Evolutionary conservation across 2,888 invertebrate genomes (phyloP).

Genomic region (Pandemis heparana): DNA sequence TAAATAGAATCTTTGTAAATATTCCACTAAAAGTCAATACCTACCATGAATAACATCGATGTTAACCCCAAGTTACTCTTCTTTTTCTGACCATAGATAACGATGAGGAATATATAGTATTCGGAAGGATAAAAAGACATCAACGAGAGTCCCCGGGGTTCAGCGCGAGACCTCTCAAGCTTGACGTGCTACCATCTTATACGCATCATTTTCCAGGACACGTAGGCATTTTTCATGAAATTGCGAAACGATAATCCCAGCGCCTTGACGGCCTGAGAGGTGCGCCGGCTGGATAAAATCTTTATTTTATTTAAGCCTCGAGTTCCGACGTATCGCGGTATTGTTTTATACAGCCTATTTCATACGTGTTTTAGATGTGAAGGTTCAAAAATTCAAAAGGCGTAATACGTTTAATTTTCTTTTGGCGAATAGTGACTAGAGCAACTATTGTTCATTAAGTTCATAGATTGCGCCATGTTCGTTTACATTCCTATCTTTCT

Average conservation of each 20-base stretch:
- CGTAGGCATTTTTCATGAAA: constrained; percentile 27
- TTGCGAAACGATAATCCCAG: constrained; percentile 25
- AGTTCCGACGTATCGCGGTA: constrained; percentile 3
- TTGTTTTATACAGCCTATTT: neutral
- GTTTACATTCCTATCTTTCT: too few relatives aligned
- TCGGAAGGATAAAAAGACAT: neutral
- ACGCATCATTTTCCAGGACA: constrained; percentile 32
- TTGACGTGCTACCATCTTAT: constrained; percentile 6
- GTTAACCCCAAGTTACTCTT: neutral
- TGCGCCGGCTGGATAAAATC: constrained; percentile 4
- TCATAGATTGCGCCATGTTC: too few relatives aligned
- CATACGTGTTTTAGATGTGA: neutral
- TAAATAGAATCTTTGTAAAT: neutral
- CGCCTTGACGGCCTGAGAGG: constrained; percentile 15
- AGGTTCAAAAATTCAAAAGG: neutral
- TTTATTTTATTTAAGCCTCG: constrained; percentile 26
- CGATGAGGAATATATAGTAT: neutral
- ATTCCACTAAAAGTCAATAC: neutral
- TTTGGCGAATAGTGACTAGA: too few relatives aligned
- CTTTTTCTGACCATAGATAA: neutral
- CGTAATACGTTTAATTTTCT: too few relatives aligned
- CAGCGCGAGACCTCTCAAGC: constrained; percentile 1
- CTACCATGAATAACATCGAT: neutral
- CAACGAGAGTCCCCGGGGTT: constrained; percentile 1
- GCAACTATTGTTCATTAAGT: too few relatives aligned